Base-by-base conservation (phyloP, 1,140 invertebrate genomes). In the Rhyacophila brunnea region DNA sequence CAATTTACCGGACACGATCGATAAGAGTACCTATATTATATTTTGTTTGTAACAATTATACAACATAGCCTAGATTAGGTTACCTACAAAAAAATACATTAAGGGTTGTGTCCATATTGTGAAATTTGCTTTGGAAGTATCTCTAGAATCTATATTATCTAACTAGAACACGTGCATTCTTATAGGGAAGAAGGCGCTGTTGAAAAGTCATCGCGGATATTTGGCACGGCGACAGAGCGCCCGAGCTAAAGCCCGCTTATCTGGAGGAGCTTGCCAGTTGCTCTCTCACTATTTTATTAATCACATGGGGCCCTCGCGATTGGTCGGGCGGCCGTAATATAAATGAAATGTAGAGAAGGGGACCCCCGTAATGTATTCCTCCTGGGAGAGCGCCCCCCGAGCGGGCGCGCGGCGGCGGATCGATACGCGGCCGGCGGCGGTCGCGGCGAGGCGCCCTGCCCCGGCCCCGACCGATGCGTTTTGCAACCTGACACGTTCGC, bases 291-390 rank as follows among this genome's bases (percentile, higher is more conserved):
- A 61, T 64, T 64, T 64, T 64, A 64, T 64, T 64, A 64, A 64
- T 64, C 62, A 61, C 62, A 61, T 57, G 58, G 62, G 62, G 58
- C 58, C 53, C 20, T 32, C 45, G 58, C 62, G 47, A 64, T 64
- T 64, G 62, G 62, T 58, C 62, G 62, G 53, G 62, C 62, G 62
- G 62, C 62, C 62, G 62, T 64, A 64, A 64, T 56, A 64, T 58
- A 63, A 63, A 63, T 63, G 61, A 63, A 63, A 63, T 63, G 61
- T 63, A 51, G 50, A 47, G 56, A 59, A 56, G 56, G 61, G 56
- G 61, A 49, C 53, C 13, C 23, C 54, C 60, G 60, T 64, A 64
- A 64, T 64, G 62, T 64, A 64, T 64, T 64, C 62, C 55, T 53
- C 23, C 44, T 45, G 46, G 20, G 45, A 47, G 55, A 47, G 55